Base-by-base conservation (phyloP, 2,797 vertebrate species). In the Sebastes jordani region DNA sequence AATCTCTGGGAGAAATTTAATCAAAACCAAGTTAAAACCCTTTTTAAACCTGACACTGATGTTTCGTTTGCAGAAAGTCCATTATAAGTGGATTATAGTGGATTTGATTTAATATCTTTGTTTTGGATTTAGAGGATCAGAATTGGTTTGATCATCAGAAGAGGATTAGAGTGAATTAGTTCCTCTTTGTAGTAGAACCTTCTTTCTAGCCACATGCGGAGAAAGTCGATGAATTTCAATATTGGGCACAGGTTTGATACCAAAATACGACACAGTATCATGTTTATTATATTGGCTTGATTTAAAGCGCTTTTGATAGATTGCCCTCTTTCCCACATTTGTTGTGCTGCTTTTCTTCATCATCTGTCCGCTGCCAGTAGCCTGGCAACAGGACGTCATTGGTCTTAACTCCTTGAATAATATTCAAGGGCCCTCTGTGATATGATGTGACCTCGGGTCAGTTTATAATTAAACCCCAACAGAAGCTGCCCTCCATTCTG, bases 381-480 rank as follows among this genome's bases (percentile, higher is more conserved):
- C 63, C 25, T 13, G 22, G 61, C 74, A 80, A 82, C 86, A 60
- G 62, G 58, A 11, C 64, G 22, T 55, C 66, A 64, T 27, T 62
- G 84, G 62, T 70, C 64, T 61, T 27, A 84, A 86, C 77, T 74
- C 82, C 59, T 81, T 88, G 81, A 87, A 88, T 81, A 85, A 86
- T 85, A 86, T 80, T 79, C 69, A 55, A 78, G 66, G 52, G 58
- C 79, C 46, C 32, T 76, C 23, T 16, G 84, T 82, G 80, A 85
- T 88, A 73, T 74, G 81, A 87, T 13, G 60, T 74, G 85, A 92
- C 91, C 87, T 86, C 23, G 4, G 90, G 89, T 87, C 84, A 82
- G 73, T 81, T 91, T 86, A 85, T 92, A 89, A 93, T 93, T 91
- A 93, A 89, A 90, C 77, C 85, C 49, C 74, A 82, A 83, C 84